Conservation (phyloP, 2,888 invertebrate genomes). For the Pantelozetes paolii region DNA sequence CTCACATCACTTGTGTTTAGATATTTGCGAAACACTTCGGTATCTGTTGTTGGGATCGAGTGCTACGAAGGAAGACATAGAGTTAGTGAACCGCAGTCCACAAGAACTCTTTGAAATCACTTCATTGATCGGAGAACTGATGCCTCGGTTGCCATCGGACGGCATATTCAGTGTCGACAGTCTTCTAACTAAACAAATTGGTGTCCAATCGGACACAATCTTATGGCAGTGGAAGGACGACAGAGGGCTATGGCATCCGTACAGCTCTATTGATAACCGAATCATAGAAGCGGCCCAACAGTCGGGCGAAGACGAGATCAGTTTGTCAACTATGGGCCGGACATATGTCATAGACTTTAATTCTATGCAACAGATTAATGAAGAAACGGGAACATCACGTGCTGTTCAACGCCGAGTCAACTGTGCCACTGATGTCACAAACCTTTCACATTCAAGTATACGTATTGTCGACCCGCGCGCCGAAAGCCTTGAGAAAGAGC, state of each 20-base stretch:
- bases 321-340: slow-evolving; percentile 81
- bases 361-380: slow-evolving; percentile 97
- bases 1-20: slow-evolving; percentile 48
- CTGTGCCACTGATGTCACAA: slow-evolving; percentile 47
- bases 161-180: slow-evolving; percentile 92
- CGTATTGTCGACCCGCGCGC: slow-evolving; percentile 61
- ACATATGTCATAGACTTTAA: slow-evolving; percentile 95
- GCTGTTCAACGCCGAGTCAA: slow-evolving; percentile 76
- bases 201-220: slow-evolving; percentile 67
- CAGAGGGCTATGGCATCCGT: slow-evolving; percentile 81
- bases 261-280: slow-evolving; percentile 85
- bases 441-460: slow-evolving; percentile 1
- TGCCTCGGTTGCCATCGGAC: slow-evolving; percentile 91
- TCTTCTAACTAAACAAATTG: slow-evolving; percentile 60
- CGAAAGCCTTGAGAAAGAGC: slow-evolving; percentile 66
- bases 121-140: slow-evolving; percentile 89
- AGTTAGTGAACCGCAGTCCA: slow-evolving; percentile 82
- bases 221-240: slow-evolving; percentile 98
- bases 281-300: slow-evolving; percentile 90
- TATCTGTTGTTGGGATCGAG: slow-evolving; percentile 84
- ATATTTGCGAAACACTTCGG: slow-evolving; percentile 90
- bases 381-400: slow-evolving; percentile 90
- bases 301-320: slow-evolving; percentile 91
- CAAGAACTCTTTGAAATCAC: slow-evolving; percentile 97
- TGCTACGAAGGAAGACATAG: slow-evolving; percentile 52